phyloP scores from a whole-genome alignment of 2,888 invertebrate species.

The Barypeithes pellucidus region DNA sequence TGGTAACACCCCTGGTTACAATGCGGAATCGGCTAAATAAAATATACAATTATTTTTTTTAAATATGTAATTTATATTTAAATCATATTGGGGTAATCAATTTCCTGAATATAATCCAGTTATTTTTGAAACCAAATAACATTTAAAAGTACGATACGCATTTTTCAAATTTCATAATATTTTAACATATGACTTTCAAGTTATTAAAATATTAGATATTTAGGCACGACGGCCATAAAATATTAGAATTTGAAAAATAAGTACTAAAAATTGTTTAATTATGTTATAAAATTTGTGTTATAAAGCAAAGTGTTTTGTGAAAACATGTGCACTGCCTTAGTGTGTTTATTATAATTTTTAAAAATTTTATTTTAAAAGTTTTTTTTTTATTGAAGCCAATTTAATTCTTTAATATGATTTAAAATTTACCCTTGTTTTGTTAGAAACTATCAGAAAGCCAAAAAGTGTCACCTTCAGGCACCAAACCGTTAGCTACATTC shows the following conservation, averaged over 20 bases:
- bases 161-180: background rate
- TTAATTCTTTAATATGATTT: background rate
- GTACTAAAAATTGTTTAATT: no score
- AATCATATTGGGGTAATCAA: background rate
- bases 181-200: background rate
- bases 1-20: background rate
- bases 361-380: background rate
- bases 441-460: conserved; percentile 6
- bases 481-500: conserved; percentile 51
- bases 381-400: background rate
- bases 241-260: no score
- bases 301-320: conserved; percentile 24
- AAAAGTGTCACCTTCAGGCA: conserved; percentile 42
- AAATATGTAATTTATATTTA: no score
- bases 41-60: background rate
- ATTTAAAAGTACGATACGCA: background rate
- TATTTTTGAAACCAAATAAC: background rate
- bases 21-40: background rate
- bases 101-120: background rate
- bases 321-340: conserved; percentile 17
- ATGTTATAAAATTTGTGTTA: conserved; percentile 1
- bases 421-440: conserved; percentile 1
- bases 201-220: no score
- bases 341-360: background rate
- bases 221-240: no score